Base-by-base conservation (phyloP, 1,140 invertebrate genomes). In the Lepidurus couesii region DNA sequence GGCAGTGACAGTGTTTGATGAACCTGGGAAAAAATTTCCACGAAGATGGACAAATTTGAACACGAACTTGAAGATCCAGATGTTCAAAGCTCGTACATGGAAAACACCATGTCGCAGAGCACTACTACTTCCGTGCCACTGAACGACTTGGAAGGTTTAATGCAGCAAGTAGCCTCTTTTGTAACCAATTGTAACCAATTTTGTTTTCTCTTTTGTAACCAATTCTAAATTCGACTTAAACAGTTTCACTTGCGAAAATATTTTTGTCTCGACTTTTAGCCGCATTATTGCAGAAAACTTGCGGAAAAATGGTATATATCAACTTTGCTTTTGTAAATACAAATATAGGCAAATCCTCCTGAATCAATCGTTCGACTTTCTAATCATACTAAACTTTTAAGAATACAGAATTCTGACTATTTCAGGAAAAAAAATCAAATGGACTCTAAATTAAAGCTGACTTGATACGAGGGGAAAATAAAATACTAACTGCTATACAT, bases 1-100 rank as follows among this genome's bases (percentile, higher is more conserved):
- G 98, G 99, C 87, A 94, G 95, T 45, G 98, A 98, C 8, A 99
- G 97, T 98, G 97, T 83, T 98, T 95, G 42, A 99, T 99, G 97
- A 99, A 99, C 87, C 86, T 99, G 24, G 47, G 98, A 99, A 87
- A 98, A 99, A 88, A 97, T 98, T 79, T 98, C 96, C 9, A 90
- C 90, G 73, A 86, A 99, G 1, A 99, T 99, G 98, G 98, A 99
- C 84, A 96, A 98, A 85, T 99, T 99, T 88, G 98, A 99, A 84
- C 93, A 92, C 82, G 97, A 99, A 84, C 99, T 99, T 89, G 98
- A 99, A 88, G 97, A 99, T 86, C 86, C 99, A 76, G 98, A 99
- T 87, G 98, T 99, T 0, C 98, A 99, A 86, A 97, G 96, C 78
- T 95, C 95, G 8, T 97, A 97, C 80, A 98, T 99, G 96, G 98